Evolutionary conservation across 2,888 invertebrate genomes (phyloP).

Genomic region (Cactoblastis cactorum): DNA sequence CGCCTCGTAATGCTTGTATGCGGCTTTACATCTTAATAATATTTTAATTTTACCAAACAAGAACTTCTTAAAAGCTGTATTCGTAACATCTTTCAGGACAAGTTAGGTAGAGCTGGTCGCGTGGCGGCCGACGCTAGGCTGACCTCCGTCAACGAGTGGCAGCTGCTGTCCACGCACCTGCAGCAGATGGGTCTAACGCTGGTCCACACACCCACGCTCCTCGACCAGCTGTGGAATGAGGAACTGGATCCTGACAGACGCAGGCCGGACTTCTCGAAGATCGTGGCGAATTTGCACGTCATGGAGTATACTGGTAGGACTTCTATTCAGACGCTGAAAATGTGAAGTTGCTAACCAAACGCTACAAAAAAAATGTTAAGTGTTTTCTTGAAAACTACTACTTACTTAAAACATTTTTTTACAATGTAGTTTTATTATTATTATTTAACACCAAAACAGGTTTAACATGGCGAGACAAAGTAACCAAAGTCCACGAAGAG

Average conservation of each 20-base stretch:
- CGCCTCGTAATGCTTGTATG: no score
- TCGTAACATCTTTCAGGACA: constrained; percentile 36
- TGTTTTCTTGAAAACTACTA: no score
- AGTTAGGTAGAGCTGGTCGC: constrained; percentile 66
- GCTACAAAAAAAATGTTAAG: no score
- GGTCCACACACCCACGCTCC: constrained; percentile 82
- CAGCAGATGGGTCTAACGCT: constrained; percentile 71
- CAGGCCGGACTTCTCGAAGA: constrained; percentile 80
- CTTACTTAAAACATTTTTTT: no score
- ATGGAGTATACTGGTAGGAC: constrained; percentile 76
- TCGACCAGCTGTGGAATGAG: constrained; percentile 88
- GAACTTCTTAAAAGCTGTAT: neutral
- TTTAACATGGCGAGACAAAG: constrained; percentile 86
- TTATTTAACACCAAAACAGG: no score
- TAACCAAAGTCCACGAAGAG: constrained; percentile 81
- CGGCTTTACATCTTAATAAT: no score
- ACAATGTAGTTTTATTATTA: no score
- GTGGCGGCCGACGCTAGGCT: constrained; percentile 88
- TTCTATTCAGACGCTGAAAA: neutral
- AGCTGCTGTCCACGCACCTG: constrained; percentile 78
- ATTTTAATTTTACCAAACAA: no score
- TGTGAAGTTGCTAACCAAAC: no score
- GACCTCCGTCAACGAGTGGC: constrained; percentile 84
- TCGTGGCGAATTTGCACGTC: constrained; percentile 81
- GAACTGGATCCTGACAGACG: constrained; percentile 50